phyloP scores from a whole-genome alignment of 2,797 vertebrate species.

The Champsocephalus gunnari region DNA sequence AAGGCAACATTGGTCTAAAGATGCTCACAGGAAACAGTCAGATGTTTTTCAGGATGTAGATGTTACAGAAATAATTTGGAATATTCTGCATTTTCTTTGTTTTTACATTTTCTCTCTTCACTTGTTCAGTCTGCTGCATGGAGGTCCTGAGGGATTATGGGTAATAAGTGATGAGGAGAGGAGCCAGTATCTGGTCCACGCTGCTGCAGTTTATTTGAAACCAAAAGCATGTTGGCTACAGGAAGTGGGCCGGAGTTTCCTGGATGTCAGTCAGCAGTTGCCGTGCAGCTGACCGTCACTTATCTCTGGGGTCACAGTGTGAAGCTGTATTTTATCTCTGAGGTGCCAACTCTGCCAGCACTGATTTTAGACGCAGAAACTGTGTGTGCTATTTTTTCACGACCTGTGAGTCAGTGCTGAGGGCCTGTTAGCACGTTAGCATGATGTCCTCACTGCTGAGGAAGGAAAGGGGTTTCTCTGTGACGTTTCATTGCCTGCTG shows the following conservation, averaged over 20 bases:
- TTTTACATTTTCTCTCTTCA: neutral
- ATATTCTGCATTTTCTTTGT: neutral
- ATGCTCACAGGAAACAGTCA: neutral
- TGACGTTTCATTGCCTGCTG: constrained; percentile 69
- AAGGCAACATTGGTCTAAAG: constrained; percentile 19
- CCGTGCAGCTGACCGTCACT: constrained; percentile 30
- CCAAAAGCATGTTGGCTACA: constrained; percentile 26
- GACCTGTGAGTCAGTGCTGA: neutral
- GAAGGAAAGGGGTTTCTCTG: constrained; percentile 5
- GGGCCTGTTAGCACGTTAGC: constrained; percentile 13
- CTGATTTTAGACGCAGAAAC: constrained; percentile 37
- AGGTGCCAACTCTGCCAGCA: constrained; percentile 42
- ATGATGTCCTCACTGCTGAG: neutral
- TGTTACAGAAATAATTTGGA: constrained; percentile 4
- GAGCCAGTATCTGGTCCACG: constrained; percentile 25
- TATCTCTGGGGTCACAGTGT: neutral
- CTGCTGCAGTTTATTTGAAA: constrained; percentile 30
- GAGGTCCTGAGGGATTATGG: constrained; percentile 24
- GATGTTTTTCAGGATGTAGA: neutral
- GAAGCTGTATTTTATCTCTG: neutral
- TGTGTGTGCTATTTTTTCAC: neutral
- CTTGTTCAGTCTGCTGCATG: constrained; percentile 14
- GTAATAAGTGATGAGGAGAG: constrained; percentile 5
- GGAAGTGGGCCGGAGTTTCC: neutral
- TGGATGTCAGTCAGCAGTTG: constrained; percentile 13